Percentiles rank a stretch among this genome's conserved stretches.
These are phyloP conservation scores for Catharus ustulatus DNA, from an alignment of 2,797 vertebrate genomes.

Conservation along the genomic window DNA sequence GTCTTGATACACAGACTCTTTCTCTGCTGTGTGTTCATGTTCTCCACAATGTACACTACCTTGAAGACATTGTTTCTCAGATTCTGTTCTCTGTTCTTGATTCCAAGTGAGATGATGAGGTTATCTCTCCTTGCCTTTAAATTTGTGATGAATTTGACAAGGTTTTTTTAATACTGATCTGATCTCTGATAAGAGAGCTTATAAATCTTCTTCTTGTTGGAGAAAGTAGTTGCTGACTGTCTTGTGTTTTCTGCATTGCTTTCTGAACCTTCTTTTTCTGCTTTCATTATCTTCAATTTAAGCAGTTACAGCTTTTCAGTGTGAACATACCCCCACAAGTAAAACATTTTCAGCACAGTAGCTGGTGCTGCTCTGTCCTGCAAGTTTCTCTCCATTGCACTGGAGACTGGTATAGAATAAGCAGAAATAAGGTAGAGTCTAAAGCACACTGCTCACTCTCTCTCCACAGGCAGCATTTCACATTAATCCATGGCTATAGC, in stretches of 20 bases:
- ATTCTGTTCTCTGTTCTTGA: background rate
- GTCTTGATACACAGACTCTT: background rate
- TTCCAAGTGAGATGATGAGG: background rate
- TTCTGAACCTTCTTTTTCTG: background rate
- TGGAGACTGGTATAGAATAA: background rate
- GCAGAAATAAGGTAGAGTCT: background rate
- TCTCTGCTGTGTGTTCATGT: background rate
- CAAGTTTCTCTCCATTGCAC: background rate
- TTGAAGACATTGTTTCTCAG: background rate
- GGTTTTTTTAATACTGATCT: background rate
- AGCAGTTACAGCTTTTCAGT: background rate
- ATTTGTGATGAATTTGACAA: background rate
- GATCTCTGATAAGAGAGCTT: background rate
- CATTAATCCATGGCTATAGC: background rate
- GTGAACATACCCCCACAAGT: background rate
- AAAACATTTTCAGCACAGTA: background rate
- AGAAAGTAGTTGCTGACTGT: background rate
- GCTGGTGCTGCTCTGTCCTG: background rate
- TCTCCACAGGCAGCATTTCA: background rate
- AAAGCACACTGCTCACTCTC: background rate
- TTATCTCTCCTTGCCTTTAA: background rate
- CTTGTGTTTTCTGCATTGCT: background rate
- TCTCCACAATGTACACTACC: background rate
- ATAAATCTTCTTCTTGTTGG: background rate
- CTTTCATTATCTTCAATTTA: background rate